Base-by-base conservation (phyloP, 1,140 invertebrate genomes). In the Helicoverpa zea region DNA sequence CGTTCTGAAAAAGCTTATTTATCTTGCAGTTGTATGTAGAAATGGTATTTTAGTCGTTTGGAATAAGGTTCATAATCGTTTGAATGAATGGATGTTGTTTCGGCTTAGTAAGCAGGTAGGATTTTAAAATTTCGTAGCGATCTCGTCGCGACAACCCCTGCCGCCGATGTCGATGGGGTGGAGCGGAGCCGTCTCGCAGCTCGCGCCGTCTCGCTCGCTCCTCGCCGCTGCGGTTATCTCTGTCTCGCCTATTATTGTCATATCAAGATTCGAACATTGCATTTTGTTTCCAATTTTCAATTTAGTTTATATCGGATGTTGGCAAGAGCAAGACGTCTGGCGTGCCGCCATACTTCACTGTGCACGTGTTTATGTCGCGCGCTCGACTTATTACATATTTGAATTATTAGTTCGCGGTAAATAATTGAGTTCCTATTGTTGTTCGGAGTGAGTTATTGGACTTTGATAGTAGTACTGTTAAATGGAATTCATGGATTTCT, bases 231-330 rank as follows among this genome's bases (percentile, higher is more conserved):
- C 66, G 80, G 82, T 87, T 88, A 90, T 91, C 89, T 88, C 90
- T 64, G 89, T 94, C 92, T 93, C 90, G 86, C 89, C 90, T 92
- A 90, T 93, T 93, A 94, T 94, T 94, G 91, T 93, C 92, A 94
- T 93, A 93, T 94, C 90, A 93, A 92, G 90, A 94, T 94, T 91
- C 88, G 91, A 93, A 89, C 89, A 92, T 92, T 92, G 91, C 91
- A 93, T 92, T 94, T 94, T 94, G 90, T 94, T 94, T 94, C 91
- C 90, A 94, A 94, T 94, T 93, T 94, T 94, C 90, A 92, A 94
- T 93, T 94, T 92, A 94, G 92, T 94, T 93, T 92, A 94, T 91
- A 91, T 92, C 89, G 89, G 89, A 92, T 93, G 90, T 93, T 92
- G 90, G 92, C 89, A 89, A 90, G 90, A 86, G 90, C 47, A 90